These are phyloP conservation scores for Philereme vetulata DNA, from an alignment of 2,888 invertebrate genomes.

Conservation along the genomic window DNA sequence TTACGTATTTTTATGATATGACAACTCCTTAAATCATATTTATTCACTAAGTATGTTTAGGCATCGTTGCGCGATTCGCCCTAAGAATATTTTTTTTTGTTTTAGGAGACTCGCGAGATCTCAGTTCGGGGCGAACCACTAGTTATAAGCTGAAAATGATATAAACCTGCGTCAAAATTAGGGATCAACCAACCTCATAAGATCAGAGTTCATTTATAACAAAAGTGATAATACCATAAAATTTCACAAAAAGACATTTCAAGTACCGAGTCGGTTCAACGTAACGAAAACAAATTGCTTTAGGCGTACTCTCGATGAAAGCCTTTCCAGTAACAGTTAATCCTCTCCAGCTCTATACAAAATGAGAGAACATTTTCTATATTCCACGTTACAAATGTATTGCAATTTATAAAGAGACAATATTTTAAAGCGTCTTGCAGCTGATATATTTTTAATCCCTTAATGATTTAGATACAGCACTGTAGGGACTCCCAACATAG, in stretches of 20 bases:
- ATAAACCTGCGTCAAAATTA: not conserved
- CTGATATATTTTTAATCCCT: conserved; percentile 4
- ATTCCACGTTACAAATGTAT: conserved; percentile 24
- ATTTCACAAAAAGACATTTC: conserved; percentile 39
- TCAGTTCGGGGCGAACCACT: too few species aligned
- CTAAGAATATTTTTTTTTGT: too few species aligned
- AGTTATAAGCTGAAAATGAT: too few species aligned
- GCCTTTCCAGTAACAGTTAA: conserved; percentile 47
- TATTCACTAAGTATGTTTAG: too few species aligned
- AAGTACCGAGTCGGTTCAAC: conserved; percentile 50
- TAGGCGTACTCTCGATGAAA: conserved; percentile 47
- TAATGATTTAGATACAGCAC: not conserved
- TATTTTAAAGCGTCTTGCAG: conserved; percentile 4
- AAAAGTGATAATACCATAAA: conserved; percentile 35
- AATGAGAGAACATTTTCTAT: conserved; percentile 34
- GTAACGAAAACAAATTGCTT: conserved; percentile 54
- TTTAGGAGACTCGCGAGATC: too few species aligned
- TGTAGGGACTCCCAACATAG: not conserved
- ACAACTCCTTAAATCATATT: too few species aligned
- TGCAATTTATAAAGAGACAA: conserved; percentile 24
- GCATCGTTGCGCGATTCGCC: too few species aligned
- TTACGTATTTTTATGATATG: too few species aligned
- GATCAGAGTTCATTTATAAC: conserved; percentile 29
- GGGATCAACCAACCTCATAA: conserved; percentile 23
- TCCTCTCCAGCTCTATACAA: conserved; percentile 43